These are phyloP conservation scores for Drosophila kanapiae DNA, from an alignment of 1,140 invertebrate genomes.

Conservation along the genomic window DNA sequence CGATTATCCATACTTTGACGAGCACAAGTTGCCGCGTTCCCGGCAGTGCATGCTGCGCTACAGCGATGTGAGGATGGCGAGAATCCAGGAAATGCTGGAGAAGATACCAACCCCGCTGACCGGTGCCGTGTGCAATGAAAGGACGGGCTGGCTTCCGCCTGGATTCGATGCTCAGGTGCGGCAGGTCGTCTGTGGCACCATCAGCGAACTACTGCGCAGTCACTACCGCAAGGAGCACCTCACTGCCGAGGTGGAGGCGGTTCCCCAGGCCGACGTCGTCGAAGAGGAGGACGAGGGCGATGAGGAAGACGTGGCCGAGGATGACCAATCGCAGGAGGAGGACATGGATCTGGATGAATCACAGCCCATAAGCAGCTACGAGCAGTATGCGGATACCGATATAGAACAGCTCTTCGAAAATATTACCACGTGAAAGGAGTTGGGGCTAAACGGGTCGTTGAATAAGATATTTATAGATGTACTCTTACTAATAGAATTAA, in stretches of 20 bases:
- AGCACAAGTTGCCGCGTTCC: slow-evolving; percentile 71
- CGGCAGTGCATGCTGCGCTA: slow-evolving; percentile 86
- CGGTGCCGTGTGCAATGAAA: slow-evolving; percentile 89
- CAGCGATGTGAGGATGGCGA: slow-evolving; percentile 93
- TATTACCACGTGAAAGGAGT: slow-evolving; percentile 50
- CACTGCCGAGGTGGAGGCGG: slow-evolving; percentile 69
- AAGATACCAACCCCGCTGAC: slow-evolving; percentile 88
- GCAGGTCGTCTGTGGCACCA: slow-evolving; percentile 89
- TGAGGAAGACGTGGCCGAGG: slow-evolving; percentile 47
- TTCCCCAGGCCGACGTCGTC: slow-evolving; percentile 46
- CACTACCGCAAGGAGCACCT: slow-evolving; percentile 81
- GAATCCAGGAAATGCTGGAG: slow-evolving; percentile 92
- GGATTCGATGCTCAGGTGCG: slow-evolving; percentile 89
- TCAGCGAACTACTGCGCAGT: slow-evolving; percentile 87
- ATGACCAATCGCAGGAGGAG: slow-evolving; percentile 60
- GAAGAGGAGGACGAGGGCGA: slow-evolving; percentile 66
- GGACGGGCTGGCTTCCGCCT: slow-evolving; percentile 91
- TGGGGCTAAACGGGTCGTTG: background rate
- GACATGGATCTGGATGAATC: slow-evolving; percentile 67
- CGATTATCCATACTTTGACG: slow-evolving; percentile 82
- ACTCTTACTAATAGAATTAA: background rate
- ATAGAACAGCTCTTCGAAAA: slow-evolving; percentile 65
- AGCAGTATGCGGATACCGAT: slow-evolving; percentile 51
- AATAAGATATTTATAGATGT: background rate
- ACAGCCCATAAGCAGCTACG: slow-evolving; percentile 15